phyloP scores from a whole-genome alignment of 2,797 vertebrate genomes.

The Salarias fasciatus region DNA sequence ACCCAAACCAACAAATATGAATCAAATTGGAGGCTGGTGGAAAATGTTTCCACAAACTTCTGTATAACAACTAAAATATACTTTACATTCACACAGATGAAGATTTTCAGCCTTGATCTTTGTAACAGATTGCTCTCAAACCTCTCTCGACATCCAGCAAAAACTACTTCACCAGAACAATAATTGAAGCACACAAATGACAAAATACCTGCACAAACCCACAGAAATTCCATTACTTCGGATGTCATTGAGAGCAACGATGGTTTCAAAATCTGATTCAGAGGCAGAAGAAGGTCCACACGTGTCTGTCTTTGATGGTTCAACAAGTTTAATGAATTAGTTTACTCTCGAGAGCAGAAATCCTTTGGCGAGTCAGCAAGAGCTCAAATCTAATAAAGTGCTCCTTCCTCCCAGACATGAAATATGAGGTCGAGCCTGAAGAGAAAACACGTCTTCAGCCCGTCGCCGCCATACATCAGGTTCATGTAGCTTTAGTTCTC shows the following conservation, averaged over 20 bases:
- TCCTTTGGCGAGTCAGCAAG: slow-evolving; percentile 29
- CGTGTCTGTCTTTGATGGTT: slow-evolving; percentile 18
- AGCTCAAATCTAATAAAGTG: slow-evolving; percentile 40
- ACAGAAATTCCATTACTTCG: too few species aligned
- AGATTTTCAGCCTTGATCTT: slow-evolving; percentile 36
- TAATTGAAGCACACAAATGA: slow-evolving; percentile 10
- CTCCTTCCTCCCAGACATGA: slow-evolving; percentile 8
- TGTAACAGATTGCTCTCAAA: slow-evolving; percentile 39
- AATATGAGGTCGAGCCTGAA: slow-evolving; percentile 23
- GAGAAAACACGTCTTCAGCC: background rate
- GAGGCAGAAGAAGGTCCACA: slow-evolving; percentile 8
- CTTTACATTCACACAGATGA: slow-evolving; percentile 8
- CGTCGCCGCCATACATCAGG: background rate
- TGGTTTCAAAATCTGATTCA: slow-evolving; percentile 23
- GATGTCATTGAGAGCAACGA: background rate
- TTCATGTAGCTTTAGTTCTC: slow-evolving; percentile 2
- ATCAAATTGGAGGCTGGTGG: slow-evolving; percentile 4
- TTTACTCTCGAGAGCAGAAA: slow-evolving; percentile 33
- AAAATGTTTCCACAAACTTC: background rate
- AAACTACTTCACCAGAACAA: slow-evolving; percentile 34
- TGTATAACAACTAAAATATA: slow-evolving; percentile 2
- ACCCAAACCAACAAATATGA: slow-evolving; percentile 13
- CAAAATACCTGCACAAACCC: too few species aligned
- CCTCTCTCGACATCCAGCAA: slow-evolving; percentile 69
- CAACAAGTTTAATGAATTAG: slow-evolving; percentile 54